Evolutionary conservation across 2,888 invertebrate species (phyloP), one percentile per base, ranked within the genome.

Genomic region (Netelia inedita): DNA sequence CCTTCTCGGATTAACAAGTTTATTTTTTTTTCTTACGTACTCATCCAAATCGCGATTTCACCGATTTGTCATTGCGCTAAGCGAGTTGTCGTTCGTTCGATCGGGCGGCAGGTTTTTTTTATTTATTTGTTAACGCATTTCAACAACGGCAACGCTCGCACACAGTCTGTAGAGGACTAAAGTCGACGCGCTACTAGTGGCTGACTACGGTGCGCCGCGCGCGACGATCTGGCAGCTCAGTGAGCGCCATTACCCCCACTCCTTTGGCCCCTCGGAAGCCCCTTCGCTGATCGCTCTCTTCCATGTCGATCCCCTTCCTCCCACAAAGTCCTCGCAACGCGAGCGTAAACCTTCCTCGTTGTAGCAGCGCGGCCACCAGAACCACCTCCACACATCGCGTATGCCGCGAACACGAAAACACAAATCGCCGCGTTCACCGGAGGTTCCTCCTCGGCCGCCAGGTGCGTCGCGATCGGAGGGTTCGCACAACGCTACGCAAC

Each of bases 381-480:
- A 28, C 68, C 76, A 35, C 50, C 78, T 28, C 21, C 69, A 14
- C 57, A 65, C 46, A 57, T 61, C 63, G 68, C 57, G 41, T 21
- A 65, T 55, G 41, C 79, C 79, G 55, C 69, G 57, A 65, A 79
- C 68, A 69, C 53, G 55, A 55, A 75, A 43, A 81, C 69, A 53
- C 50, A 69, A 43, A 55, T 69, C 35, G 72, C 55, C 46, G 63
- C 65, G 65, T 50, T 23, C 71, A 73, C 59, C 68, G 78, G 71
- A 53, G 79, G 68, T 74, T 85, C 71, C 66, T 57, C 43, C 41
- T 75, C 71, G 74, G 46, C 74, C 85, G 69, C 82, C 85, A 82
- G 85, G 82, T 82, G 85, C 82, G 79, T 79, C 59, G 53, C 82
- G 69, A 79, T 75, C 85, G 41, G 59, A 41, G 61, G 55, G 59